Conservation (phyloP, 2,113 vertebrate species). For the Chaetorhynchus papuensis region DNA sequence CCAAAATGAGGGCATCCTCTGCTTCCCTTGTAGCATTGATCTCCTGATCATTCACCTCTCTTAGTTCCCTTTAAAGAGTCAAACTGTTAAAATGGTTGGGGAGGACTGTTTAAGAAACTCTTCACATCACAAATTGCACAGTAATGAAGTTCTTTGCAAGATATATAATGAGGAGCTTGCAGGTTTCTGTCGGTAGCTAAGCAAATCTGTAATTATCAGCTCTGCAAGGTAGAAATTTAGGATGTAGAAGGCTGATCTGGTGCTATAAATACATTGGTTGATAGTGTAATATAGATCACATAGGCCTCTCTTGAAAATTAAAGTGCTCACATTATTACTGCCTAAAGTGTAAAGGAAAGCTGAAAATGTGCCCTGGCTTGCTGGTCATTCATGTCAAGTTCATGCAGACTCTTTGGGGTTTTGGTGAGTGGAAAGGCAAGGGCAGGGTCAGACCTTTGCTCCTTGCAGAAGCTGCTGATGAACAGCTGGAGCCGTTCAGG, state of each 20-base stretch:
- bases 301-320: background rate
- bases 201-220: background rate
- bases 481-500: background rate
- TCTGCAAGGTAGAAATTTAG: background rate
- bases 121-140: background rate
- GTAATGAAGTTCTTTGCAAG: conserved; percentile 4
- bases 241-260: background rate
- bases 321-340: background rate
- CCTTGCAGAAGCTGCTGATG: background rate
- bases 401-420: background rate
- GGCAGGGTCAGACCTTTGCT: background rate
- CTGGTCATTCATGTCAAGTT: background rate
- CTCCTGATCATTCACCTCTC: background rate
- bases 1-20: background rate
- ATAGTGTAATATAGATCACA: background rate
- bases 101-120: conserved; percentile 1
- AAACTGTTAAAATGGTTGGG: conserved; percentile 14
- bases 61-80: background rate
- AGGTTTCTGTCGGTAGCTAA: background rate
- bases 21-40: background rate
- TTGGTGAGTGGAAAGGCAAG: background rate
- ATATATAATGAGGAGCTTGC: background rate
- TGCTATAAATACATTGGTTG: background rate
- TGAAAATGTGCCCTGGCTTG: background rate
- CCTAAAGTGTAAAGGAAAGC: background rate